phyloP scores from a whole-genome alignment of 2,888 invertebrate genomes.

The Idaea straminata region DNA sequence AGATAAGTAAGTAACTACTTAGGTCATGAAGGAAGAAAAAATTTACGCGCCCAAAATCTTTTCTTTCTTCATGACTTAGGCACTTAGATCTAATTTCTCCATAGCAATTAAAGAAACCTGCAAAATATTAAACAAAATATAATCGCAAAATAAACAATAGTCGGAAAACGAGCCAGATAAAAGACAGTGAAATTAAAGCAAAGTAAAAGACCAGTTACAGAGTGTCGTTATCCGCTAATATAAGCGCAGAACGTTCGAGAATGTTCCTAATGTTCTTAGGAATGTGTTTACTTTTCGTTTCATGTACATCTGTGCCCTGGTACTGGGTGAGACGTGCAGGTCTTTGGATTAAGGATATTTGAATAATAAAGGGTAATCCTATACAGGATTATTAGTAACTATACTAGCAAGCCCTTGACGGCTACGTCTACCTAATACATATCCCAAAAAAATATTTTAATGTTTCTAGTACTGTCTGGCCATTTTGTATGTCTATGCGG shows the following conservation, averaged over 20 bases:
- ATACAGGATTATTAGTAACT: neutral
- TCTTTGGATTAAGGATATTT: neutral
- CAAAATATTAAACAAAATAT: neutral
- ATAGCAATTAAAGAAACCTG: neutral
- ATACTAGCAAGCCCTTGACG: too few relatives aligned
- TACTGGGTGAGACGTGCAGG: neutral
- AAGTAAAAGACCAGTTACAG: conserved; percentile 7
- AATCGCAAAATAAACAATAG: conserved; percentile 14
- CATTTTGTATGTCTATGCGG: too few relatives aligned
- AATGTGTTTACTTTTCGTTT: conserved; percentile 1
- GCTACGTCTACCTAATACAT: too few relatives aligned
- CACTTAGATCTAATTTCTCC: neutral
- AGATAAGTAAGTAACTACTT: too few relatives aligned
- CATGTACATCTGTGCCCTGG: neutral
- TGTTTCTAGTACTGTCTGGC: too few relatives aligned
- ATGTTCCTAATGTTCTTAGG: conserved; percentile 5
- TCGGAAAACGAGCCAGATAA: neutral
- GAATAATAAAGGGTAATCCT: neutral
- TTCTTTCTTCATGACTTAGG: neutral
- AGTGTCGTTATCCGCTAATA: conserved; percentile 10
- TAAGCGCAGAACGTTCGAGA: conserved; percentile 1
- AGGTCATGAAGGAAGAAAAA: too few relatives aligned
- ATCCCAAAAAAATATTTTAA: too few relatives aligned
- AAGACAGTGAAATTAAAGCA: conserved; percentile 7
- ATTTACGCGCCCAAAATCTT: too few relatives aligned